These are phyloP conservation scores for Podarcis raffonei DNA, from an alignment of 2,113 vertebrate species.

Conservation along the genomic window DNA sequence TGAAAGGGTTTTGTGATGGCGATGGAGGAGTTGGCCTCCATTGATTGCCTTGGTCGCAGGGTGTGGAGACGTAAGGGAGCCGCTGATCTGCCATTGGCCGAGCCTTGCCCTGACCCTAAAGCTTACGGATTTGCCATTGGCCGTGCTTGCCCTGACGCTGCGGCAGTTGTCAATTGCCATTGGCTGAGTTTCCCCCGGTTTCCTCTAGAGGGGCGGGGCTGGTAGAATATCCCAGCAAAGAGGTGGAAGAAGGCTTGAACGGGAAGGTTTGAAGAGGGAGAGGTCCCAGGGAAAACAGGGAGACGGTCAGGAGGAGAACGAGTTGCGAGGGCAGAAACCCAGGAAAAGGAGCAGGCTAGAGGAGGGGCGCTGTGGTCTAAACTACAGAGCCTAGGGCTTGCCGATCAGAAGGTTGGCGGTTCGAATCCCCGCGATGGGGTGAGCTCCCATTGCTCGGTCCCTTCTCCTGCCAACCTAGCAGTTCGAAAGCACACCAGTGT, in stretches of 20 bases:
- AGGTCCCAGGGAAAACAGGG: neutral
- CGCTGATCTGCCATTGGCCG: too few relatives aligned
- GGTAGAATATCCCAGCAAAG: neutral
- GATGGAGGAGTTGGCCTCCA: neutral
- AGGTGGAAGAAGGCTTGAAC: too few relatives aligned
- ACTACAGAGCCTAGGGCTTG: too few relatives aligned
- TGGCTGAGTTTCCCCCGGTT: neutral
- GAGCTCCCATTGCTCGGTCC: too few relatives aligned
- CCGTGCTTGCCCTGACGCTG: neutral
- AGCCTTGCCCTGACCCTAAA: neutral
- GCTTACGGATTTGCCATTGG: neutral
- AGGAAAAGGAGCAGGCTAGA: neutral
- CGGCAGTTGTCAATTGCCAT: neutral
- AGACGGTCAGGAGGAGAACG: neutral
- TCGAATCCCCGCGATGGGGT: too few relatives aligned
- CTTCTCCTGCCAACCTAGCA: too few relatives aligned
- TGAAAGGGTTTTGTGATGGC: neutral
- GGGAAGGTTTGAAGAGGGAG: neutral
- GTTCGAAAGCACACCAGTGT: too few relatives aligned
- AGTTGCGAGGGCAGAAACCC: neutral
- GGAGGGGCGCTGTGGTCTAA: neutral
- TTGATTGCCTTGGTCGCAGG: neutral
- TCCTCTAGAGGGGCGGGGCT: neutral
- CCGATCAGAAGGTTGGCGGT: too few relatives aligned
- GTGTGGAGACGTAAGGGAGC: too few relatives aligned